Conservation (phyloP, 2,888 invertebrate genomes). For the Philereme transversata region DNA sequence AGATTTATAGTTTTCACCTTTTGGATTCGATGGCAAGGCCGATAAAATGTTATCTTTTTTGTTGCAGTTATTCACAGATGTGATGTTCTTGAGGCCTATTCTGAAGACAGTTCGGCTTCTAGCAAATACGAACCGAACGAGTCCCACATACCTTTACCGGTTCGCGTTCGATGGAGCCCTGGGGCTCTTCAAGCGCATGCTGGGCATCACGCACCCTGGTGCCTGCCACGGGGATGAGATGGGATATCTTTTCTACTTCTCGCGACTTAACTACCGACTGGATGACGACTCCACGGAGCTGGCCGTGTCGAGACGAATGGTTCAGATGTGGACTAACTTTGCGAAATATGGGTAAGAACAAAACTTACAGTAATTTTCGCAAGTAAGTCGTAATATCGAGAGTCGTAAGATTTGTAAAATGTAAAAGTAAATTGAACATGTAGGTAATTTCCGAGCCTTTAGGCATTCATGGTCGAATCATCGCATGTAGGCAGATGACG, state of each 20-base stretch:
- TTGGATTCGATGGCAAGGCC: too few relatives aligned
- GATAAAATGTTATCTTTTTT: background rate
- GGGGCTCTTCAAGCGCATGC: constrained; percentile 85
- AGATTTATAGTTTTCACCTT: too few relatives aligned
- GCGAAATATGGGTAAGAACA: constrained; percentile 84
- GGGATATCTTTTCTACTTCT: constrained; percentile 86
- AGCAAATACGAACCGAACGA: constrained; percentile 65
- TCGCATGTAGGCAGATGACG: too few relatives aligned
- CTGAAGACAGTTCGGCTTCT: constrained; percentile 79
- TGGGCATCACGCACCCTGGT: constrained; percentile 84
- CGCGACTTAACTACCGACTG: constrained; percentile 84
- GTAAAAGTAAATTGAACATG: too few relatives aligned
- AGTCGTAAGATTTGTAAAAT: too few relatives aligned
- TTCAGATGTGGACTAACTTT: constrained; percentile 87
- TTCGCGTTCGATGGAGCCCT: constrained; percentile 86
- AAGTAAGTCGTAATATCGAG: too few relatives aligned
- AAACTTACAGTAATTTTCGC: too few relatives aligned
- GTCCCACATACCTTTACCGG: constrained; percentile 84
- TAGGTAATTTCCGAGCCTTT: too few relatives aligned
- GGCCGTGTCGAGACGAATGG: constrained; percentile 84
- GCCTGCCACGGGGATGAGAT: constrained; percentile 87
- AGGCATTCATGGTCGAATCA: too few relatives aligned
- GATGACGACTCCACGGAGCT: constrained; percentile 84
- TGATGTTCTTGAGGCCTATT: constrained; percentile 85
- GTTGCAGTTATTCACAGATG: constrained; percentile 84